These are phyloP conservation scores for Cryptoblepharus egeriae DNA, from an alignment of 2,797 vertebrate genomes.

Conservation along the genomic window DNA sequence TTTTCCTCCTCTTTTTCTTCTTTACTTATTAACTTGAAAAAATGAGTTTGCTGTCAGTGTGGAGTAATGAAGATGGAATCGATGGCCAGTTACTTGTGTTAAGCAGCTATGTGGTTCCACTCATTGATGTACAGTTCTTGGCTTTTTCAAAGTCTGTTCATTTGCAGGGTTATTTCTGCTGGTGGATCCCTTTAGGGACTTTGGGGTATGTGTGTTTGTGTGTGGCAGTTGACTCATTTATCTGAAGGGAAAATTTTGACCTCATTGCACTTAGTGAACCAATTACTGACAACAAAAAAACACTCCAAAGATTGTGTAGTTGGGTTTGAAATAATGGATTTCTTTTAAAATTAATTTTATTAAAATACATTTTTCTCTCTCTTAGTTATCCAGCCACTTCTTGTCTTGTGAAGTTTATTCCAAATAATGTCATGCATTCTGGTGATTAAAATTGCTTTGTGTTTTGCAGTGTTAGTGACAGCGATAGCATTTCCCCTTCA, in stretches of 20 bases:
- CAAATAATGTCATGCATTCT: slow-evolving; percentile 3
- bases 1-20: background rate
- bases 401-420: slow-evolving; percentile 2
- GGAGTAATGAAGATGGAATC: slow-evolving; percentile 4
- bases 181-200: background rate
- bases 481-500: background rate
- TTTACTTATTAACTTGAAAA: slow-evolving; percentile 19
- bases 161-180: background rate
- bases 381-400: background rate
- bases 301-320: background rate
- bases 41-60: slow-evolving; percentile 28
- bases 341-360: slow-evolving; percentile 1
- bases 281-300: background rate
- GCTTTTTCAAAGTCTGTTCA: background rate
- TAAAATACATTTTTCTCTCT: background rate
- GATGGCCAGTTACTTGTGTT: rapidly evolving
- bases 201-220: background rate
- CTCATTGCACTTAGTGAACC: background rate
- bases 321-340: slow-evolving; percentile 5
- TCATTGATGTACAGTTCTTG: background rate
- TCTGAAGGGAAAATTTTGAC: background rate
- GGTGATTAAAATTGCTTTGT: slow-evolving; percentile 8
- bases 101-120: background rate
- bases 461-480: background rate
- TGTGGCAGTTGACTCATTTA: background rate